Evolutionary conservation across 2,888 invertebrate genomes (phyloP).

Genomic region (Gerris lacustris): DNA sequence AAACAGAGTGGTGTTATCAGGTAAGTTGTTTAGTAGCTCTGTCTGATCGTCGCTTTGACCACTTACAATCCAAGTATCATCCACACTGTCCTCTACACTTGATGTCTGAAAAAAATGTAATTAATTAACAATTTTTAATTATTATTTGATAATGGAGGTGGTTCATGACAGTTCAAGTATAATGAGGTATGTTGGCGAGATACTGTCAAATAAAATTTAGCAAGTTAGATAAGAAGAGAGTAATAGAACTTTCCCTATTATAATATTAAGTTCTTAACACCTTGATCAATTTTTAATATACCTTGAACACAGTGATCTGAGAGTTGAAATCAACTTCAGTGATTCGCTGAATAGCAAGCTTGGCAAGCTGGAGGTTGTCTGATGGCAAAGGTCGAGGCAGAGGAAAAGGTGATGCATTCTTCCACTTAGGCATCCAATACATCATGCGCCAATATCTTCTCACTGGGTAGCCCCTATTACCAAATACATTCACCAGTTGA

Average conservation of each 20-base stretch:
- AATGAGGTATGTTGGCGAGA: too few species aligned
- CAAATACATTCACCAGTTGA: constrained; percentile 73
- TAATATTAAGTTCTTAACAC: too few species aligned
- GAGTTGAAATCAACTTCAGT: constrained; percentile 66
- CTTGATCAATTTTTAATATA: constrained; percentile 33
- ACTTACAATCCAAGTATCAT: constrained; percentile 86
- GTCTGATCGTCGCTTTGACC: constrained; percentile 68
- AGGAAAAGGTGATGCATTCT: constrained; percentile 75
- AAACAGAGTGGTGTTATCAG: constrained; percentile 49
- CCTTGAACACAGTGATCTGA: constrained; percentile 51
- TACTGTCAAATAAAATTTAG: constrained; percentile 13
- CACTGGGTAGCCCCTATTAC: constrained; percentile 56
- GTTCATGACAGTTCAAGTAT: too few species aligned
- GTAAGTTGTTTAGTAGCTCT: constrained; percentile 53
- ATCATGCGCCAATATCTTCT: constrained; percentile 68
- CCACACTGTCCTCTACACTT: constrained; percentile 60
- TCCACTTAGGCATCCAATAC: constrained; percentile 92
- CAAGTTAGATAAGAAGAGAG: too few species aligned
- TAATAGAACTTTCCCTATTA: too few species aligned
- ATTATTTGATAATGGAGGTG: constrained; percentile 2
- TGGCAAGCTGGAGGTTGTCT: constrained; percentile 64
- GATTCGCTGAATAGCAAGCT: constrained; percentile 70
- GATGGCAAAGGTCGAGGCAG: constrained; percentile 64
- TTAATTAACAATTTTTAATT: too few species aligned
- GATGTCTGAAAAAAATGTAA: constrained; percentile 42